Evolutionary conservation across 2,113 vertebrate species (phyloP), one percentile per base, ranked within the genome.

Genomic region (Sceloporus tristichus): DNA sequence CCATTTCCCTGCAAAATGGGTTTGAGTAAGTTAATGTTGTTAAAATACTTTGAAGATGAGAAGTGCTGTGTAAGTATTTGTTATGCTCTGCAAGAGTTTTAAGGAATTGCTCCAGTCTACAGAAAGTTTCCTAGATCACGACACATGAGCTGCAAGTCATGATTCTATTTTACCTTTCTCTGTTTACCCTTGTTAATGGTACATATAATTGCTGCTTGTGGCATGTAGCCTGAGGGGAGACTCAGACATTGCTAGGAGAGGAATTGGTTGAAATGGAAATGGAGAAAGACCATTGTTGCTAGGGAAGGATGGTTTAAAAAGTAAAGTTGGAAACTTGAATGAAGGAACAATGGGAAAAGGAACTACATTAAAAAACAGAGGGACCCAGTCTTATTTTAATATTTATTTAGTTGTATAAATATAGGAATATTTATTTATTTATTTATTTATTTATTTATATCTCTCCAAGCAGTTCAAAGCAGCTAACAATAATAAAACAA

Each of bases 51-150:
- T 76, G 70, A 89, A 92, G 84, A 83, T 85, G 38, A 85, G 81
- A 75, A 27, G 29, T 77, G 92, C 91, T 90, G 54, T 90, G 62
- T 90, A 87, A 88, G 78, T 82, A 40, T 94, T 93, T 94, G 71
- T 86, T 90, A 81, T 10, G 82, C 53, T 53, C 85, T 84, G 7
- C 74, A 70, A 87, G 75, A 88, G 13, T 27, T 74, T 79, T 91
- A 85, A 83, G 88, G 42, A 86, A 90, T 71, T 18, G 34, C 68
- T 23, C 0, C 0, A 56, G 42, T 54, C 48, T 87, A 68, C 74
- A 59, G 62, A 90, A 70, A 77, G 84, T 86, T 65, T 85, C 42
- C 68, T 88, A 77, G 91, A 75, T 81, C 85, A 29, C 65, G 38
- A 5, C 29, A 88, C 38, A 85, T 85, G 82, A 93, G 10, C 66